phyloP scores from a whole-genome alignment of 2,888 invertebrate genomes.

The Chaitophorus viminalis region DNA sequence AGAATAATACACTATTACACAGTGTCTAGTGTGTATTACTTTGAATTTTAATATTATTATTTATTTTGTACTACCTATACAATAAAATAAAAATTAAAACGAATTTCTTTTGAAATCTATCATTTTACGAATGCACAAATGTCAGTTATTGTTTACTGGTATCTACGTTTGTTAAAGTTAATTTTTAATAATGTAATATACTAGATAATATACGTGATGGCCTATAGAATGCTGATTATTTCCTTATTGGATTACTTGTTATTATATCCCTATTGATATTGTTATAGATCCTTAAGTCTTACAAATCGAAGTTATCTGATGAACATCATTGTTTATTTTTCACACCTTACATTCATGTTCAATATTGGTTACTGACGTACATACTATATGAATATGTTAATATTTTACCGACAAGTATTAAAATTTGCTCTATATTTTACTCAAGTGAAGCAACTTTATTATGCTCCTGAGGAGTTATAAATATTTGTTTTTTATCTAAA shows the following conservation, averaged over 20 bases:
- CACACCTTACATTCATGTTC: neutral
- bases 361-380: neutral
- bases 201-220: neutral
- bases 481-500: no score
- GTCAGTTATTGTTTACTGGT: neutral
- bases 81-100: neutral
- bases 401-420: no score
- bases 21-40: neutral
- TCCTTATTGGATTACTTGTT: constrained; percentile 23
- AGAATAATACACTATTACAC: neutral
- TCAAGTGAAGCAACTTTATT: no score
- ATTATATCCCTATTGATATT: no score
- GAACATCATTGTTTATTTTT: constrained; percentile 7
- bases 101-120: constrained; percentile 24
- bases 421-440: no score
- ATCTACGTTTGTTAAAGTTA: neutral
- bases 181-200: neutral
- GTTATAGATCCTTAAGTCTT: neutral
- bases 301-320: neutral
- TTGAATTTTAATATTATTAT: neutral
- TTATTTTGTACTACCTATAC: neutral
- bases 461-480: no score
- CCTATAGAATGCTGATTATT: constrained; percentile 27
- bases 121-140: neutral
- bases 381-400: no score